phyloP scores from a whole-genome alignment of 1,140 invertebrate species.

The Nasonia giraulti region DNA sequence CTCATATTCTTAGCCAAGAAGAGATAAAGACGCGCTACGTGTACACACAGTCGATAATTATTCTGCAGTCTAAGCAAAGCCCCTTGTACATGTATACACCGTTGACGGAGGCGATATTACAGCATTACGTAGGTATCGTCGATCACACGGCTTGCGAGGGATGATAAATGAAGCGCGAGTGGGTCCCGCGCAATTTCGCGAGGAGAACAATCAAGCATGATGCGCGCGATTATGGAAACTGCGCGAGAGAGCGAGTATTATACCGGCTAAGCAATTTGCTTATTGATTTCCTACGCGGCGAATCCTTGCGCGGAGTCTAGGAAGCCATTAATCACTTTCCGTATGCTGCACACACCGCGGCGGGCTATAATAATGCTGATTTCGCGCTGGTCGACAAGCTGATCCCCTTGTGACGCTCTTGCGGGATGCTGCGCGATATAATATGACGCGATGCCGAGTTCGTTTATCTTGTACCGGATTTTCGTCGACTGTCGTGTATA shows the following conservation, averaged over 20 bases:
- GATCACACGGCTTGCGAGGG: background rate
- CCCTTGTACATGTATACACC: background rate
- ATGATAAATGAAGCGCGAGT: conserved; percentile 32
- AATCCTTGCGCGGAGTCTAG: background rate
- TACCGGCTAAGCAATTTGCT: conserved; percentile 40
- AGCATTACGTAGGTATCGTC: background rate
- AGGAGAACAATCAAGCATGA: conserved; percentile 19
- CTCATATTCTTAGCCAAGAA: background rate
- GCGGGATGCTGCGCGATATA: background rate
- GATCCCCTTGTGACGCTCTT: background rate
- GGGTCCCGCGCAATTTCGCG: background rate
- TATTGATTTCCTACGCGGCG: conserved; percentile 45
- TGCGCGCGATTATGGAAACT: conserved; percentile 20
- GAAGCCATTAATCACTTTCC: conserved; percentile 37
- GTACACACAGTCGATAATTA: background rate
- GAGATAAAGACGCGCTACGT: background rate
- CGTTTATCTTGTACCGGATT: no score
- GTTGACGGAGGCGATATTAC: background rate
- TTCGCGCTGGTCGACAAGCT: background rate
- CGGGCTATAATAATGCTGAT: background rate
- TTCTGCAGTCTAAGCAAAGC: background rate
- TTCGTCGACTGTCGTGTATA: no score
- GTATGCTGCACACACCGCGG: background rate
- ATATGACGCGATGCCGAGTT: background rate
- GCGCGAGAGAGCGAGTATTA: background rate